Base-by-base conservation (phyloP, 1,140 invertebrate genomes). In the Adelges cooleyi region DNA sequence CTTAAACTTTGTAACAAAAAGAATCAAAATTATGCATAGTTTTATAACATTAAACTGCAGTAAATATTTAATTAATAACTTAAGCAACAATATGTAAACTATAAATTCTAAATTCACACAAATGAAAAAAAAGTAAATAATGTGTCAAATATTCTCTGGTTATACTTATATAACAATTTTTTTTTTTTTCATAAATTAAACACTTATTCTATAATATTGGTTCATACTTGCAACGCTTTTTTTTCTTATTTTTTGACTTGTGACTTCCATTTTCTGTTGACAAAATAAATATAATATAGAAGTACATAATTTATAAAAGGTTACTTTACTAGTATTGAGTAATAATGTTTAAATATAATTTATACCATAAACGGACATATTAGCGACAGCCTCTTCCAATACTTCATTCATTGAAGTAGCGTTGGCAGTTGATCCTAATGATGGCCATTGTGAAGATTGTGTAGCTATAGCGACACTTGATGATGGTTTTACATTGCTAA, bases 211-310 rank as follows among this genome's bases (percentile, higher is more conserved):
- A 59, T 42, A 44, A 27, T 59, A 59, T 46, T 29, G 56, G 56
- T 62, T 62, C 56, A 22, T 62, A 62, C 20, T 62, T 62, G 17
- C n/a, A 46, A 46, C 56, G 56, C 38, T 62, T 62, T 11, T 62
- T 62, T 33, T 62, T 62, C 20, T 48, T 44, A 18, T 44, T 62
- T 18, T 20, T 62, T 33, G 38, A 27, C 27, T 62, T 56, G 10
- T 36, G 17, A n/a, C 40, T 33, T 33, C 29, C 11, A 29, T 62
- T 13, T 18, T 18, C 54, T 59, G 20, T 13, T 25, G 27, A 42
- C 11, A n/a, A 44, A 27, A 56, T 27, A 52, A 25, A 0, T 27
- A 4, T n/a, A n/a, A n/a, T n/a, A n/a, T n/a, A n/a, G n/a, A n/a
- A n/a, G n/a, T n/a, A n/a, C n/a, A n/a, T n/a, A n/a, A n/a, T n/a